Evolutionary conservation across 2,888 invertebrate genomes (phyloP), one percentile per base, ranked within the genome.

Genomic region (Spodoptera picta): DNA sequence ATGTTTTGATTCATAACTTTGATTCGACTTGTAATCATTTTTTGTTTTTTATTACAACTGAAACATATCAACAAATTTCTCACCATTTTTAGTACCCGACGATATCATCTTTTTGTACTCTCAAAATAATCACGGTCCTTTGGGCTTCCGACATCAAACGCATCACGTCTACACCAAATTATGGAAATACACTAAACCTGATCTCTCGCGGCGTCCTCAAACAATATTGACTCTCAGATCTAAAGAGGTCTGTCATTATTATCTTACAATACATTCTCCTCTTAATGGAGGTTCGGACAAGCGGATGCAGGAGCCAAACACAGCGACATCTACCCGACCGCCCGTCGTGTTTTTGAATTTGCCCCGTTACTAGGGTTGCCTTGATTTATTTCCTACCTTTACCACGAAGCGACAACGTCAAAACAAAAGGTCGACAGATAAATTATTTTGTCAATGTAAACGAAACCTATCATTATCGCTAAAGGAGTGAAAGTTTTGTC

Each of bases 281-380:
- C 69, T 73, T 74, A 81, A 79, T 74, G 81, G 75, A 64, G 59
- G 69, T 42, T 54, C 44, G 75, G 76, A 73, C 75, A 80, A 66
- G 71, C 85, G 83, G 83, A 83, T 84, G 81, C 76, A 75, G 72
- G 58, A 71, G 70, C 69, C 70, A 72, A 76, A 78, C 71, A 72
- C 53, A 52, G 48, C 55, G 73, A 78, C 72, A 75, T 71, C 73
- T 68, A 67, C 82, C 31, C 6, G 73, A 75, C 75, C 83, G 79
- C 81, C 81, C 80, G 84, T 75, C 65, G 75, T 65, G 84, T 79
- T 82, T 85, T 82, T 82, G 83, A 84, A 86, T 83, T 82, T 65
- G 72, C 75, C 66, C 81, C 74, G 79, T 80, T 70, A 67, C 24
- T 73, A 85, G 81, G 83, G 82, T 65, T 86, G 85, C 60, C 6